Conservation (phyloP, 2,888 invertebrate species). For the Vandiemenella viatica region DNA sequence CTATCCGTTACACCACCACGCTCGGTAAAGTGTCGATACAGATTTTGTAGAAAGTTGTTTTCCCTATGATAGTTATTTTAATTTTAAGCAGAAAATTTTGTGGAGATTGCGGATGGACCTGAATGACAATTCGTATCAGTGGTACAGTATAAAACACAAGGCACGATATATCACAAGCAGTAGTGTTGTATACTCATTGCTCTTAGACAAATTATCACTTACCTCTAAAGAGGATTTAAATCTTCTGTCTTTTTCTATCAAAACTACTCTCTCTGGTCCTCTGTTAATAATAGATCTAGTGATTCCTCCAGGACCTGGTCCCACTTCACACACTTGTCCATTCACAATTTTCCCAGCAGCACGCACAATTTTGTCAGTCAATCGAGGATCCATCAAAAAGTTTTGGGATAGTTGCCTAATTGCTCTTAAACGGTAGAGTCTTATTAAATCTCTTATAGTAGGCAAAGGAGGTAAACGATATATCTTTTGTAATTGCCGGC, state of each 20-base stretch:
- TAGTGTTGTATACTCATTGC: too few species aligned
- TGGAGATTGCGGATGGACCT: too few species aligned
- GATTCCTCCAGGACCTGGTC: conserved; percentile 96
- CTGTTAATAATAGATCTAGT: conserved; percentile 77
- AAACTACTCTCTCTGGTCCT: conserved; percentile 56
- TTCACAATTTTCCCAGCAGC: conserved; percentile 54
- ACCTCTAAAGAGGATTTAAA: conserved; percentile 73
- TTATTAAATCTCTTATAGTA: conserved; percentile 76
- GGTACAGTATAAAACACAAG: too few species aligned
- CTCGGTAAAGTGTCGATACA: too few species aligned
- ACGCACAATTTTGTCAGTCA: conserved; percentile 74
- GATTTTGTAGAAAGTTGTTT: too few species aligned
- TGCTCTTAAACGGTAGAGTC: conserved; percentile 75
- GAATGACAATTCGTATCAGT: too few species aligned
- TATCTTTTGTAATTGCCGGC: too few species aligned
- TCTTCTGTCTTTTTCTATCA: conserved; percentile 85
- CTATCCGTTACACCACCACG: too few species aligned
- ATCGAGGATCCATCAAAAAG: conserved; percentile 76
- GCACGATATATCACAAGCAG: too few species aligned
- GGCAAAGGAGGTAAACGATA: conserved; percentile 89
- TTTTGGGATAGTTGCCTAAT: conserved; percentile 88
- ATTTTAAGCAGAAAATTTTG: too few species aligned
- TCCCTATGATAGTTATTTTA: too few species aligned
- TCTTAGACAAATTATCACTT: too few species aligned
- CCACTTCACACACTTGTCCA: conserved; percentile 75